phyloP scores from a whole-genome alignment of 2,113 vertebrate genomes.

The Tyrannus savana region DNA sequence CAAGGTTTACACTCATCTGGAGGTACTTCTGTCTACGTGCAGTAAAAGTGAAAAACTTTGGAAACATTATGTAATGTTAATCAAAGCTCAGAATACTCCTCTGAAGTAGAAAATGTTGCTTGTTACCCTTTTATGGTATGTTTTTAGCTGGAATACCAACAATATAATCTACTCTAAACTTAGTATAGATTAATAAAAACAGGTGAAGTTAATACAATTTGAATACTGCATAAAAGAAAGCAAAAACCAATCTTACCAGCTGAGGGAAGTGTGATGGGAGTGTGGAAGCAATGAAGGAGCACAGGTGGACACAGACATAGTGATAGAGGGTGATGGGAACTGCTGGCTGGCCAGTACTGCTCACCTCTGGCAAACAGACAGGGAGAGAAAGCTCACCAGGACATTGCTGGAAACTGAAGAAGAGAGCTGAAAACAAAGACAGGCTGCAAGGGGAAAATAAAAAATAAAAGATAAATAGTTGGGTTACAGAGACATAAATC shows the following conservation, averaged over 20 bases:
- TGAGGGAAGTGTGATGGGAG: conserved; percentile 77
- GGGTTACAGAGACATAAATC: neutral
- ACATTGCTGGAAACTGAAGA: conserved; percentile 83
- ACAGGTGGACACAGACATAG: conserved; percentile 87
- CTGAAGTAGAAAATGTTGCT: neutral
- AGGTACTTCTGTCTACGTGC: neutral
- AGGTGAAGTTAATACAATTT: neutral
- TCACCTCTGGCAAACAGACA: conserved; percentile 78
- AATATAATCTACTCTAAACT: neutral
- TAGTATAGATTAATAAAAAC: neutral
- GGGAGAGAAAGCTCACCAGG: conserved; percentile 83
- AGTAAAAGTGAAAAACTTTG: neutral
- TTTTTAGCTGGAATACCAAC: neutral
- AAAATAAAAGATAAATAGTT: neutral
- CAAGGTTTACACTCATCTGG: neutral
- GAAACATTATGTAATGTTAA: neutral
- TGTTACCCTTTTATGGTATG: too few relatives aligned
- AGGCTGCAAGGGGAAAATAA: conserved; percentile 62
- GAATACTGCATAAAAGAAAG: neutral
- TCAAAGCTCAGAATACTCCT: neutral
- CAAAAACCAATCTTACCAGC: conserved; percentile 79
- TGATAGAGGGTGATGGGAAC: conserved; percentile 83
- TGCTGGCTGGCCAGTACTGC: conserved; percentile 78
- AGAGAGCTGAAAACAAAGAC: conserved; percentile 82
- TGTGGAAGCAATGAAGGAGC: conserved; percentile 82